Evolutionary conservation across 1,140 invertebrate species (phyloP).

Genomic region (Leptonema lineaticorne): DNA sequence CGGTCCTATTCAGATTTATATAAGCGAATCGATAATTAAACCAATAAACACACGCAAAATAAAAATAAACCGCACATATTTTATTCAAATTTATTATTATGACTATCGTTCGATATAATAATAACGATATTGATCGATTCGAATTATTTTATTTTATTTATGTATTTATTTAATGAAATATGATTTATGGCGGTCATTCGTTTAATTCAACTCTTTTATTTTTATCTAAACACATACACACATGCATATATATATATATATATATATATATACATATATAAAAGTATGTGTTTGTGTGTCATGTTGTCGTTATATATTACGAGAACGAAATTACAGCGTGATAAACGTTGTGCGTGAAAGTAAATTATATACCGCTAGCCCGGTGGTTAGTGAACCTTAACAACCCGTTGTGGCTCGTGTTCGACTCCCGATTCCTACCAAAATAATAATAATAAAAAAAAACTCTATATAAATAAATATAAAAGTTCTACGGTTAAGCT

Average conservation of each 20-base stretch:
- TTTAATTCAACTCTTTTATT: too few species aligned
- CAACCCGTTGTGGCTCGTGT: constrained; percentile 10
- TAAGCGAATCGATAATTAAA: too few species aligned
- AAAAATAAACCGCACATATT: too few species aligned
- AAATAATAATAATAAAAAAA: background rate
- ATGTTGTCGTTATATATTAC: constrained; percentile 1
- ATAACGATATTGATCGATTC: too few species aligned
- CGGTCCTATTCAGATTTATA: too few species aligned
- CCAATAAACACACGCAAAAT: too few species aligned
- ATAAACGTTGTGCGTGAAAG: constrained; percentile 13
- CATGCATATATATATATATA: too few species aligned
- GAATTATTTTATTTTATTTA: too few species aligned
- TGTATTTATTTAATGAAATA: background rate
- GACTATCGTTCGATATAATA: too few species aligned
- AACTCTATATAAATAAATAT: background rate
- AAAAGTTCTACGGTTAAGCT: background rate
- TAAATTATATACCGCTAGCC: constrained; percentile 11
- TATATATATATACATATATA: too few species aligned
- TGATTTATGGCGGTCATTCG: background rate
- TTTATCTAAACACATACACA: too few species aligned
- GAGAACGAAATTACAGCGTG: constrained; percentile 16
- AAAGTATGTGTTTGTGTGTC: background rate
- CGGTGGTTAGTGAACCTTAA: constrained; percentile 18
- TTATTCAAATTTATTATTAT: too few species aligned
- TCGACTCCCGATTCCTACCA: background rate